Conservation (phyloP, 1,140 invertebrate species). For the Aradophagus sp. region DNA sequence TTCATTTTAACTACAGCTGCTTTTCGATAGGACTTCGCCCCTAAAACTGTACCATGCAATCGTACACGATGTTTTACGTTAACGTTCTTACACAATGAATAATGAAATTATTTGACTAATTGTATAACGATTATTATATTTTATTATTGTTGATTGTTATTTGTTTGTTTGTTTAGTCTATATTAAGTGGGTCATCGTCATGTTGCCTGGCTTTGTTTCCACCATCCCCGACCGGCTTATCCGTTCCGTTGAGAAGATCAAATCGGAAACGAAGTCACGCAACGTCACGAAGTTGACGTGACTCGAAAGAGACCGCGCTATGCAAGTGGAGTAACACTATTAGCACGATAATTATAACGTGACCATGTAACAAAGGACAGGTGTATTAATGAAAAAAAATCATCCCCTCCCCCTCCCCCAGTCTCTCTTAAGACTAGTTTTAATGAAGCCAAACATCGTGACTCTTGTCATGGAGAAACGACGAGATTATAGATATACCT, state of each 20-base stretch:
- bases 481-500: too few species aligned
- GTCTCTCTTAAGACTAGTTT: conserved; percentile 47
- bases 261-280: conserved; percentile 60
- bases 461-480: too few species aligned
- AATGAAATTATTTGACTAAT: too few species aligned
- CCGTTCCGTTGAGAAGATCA: too few species aligned
- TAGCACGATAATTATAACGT: conserved; percentile 63
- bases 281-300: conserved; percentile 61
- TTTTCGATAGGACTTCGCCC: conserved; percentile 30
- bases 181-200: conserved; percentile 63
- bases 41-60: conserved; percentile 34
- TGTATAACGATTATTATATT: conserved; percentile 53
- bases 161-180: conserved; percentile 73
- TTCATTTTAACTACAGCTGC: too few species aligned
- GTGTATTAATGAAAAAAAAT: conserved; percentile 61
- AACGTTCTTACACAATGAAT: too few species aligned
- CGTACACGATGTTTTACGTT: conserved; percentile 26
- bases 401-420: conserved; percentile 5
- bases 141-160: conserved; percentile 72
- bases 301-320: conserved; percentile 56
- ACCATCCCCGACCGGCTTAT: too few species aligned
- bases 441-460: conserved; percentile 54
- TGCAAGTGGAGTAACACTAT: conserved; percentile 54
- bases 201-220: conserved; percentile 67
- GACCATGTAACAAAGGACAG: conserved; percentile 64